Conservation (phyloP, 2,888 invertebrate species). For the Stenichneumon culpator region DNA sequence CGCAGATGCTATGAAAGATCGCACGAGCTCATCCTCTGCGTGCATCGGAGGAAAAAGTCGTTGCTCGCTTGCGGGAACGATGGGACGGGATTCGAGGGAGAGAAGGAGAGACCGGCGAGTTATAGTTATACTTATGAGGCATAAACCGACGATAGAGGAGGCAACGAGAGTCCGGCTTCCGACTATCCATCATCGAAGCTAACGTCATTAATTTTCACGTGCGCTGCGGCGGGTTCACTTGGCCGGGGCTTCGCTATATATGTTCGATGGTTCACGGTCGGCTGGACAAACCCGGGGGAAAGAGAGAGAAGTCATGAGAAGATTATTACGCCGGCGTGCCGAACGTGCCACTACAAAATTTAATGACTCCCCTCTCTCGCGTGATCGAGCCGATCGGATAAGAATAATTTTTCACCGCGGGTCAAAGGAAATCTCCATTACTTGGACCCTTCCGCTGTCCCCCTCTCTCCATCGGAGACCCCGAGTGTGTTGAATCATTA, state of each 20-base stretch:
- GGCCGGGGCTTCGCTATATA: conserved; percentile 1
- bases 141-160: conserved; percentile 18
- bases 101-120: not conserved
- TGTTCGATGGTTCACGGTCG: conserved; percentile 53
- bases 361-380: conserved; percentile 49
- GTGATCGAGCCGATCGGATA: conserved; percentile 34
- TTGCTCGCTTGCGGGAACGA: conserved; percentile 14
- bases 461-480: not conserved
- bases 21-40: conserved; percentile 22
- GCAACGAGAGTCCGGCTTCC: conserved; percentile 58
- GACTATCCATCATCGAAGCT: conserved; percentile 67
- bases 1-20: conserved; percentile 19
- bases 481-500: conserved; percentile 18
- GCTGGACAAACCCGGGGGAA: conserved; percentile 45
- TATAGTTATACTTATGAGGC: conserved; percentile 37
- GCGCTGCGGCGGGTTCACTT: conserved; percentile 1
- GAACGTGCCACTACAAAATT: conserved; percentile 48
- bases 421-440: conserved; percentile 36
- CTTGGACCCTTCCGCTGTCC: not conserved
- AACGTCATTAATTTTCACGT: conserved; percentile 68
- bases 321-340: conserved; percentile 59
- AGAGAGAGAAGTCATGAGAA: conserved; percentile 31
- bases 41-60: conserved; percentile 12
- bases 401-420: conserved; percentile 52
- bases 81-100: not conserved